Conservation (phyloP, 2,113 vertebrate species). For the Pygoscelis adeliae region DNA sequence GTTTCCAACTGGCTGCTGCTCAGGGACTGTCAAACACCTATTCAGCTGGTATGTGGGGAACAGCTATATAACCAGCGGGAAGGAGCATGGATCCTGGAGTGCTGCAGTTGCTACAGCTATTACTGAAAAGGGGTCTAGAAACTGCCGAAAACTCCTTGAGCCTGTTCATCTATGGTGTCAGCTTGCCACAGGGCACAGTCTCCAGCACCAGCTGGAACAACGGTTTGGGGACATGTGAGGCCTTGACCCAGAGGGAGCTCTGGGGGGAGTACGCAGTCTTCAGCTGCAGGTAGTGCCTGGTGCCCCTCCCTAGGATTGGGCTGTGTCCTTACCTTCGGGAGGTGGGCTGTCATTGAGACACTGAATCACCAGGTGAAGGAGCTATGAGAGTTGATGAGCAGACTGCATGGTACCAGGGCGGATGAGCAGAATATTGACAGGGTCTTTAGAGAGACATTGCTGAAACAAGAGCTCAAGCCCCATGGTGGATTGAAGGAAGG, state of each 20-base stretch:
- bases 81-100: background rate
- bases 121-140: background rate
- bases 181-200: background rate
- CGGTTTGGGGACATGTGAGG: background rate
- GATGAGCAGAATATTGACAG: background rate
- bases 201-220: background rate
- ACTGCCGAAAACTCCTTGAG: background rate
- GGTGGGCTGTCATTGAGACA: background rate
- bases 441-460: background rate
- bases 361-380: background rate
- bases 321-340: background rate
- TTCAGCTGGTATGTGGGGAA: background rate
- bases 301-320: background rate
- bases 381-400: background rate
- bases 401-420: background rate
- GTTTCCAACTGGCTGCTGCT: background rate
- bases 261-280: background rate
- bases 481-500: background rate
- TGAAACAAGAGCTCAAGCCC: background rate
- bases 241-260: background rate
- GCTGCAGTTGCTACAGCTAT: background rate
- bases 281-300: background rate
- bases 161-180: background rate
- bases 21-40: background rate
- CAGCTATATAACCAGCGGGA: background rate